Evolutionary conservation across 2,113 vertebrate species (phyloP).

Genomic region (Epinephelus fuscoguttatus): DNA sequence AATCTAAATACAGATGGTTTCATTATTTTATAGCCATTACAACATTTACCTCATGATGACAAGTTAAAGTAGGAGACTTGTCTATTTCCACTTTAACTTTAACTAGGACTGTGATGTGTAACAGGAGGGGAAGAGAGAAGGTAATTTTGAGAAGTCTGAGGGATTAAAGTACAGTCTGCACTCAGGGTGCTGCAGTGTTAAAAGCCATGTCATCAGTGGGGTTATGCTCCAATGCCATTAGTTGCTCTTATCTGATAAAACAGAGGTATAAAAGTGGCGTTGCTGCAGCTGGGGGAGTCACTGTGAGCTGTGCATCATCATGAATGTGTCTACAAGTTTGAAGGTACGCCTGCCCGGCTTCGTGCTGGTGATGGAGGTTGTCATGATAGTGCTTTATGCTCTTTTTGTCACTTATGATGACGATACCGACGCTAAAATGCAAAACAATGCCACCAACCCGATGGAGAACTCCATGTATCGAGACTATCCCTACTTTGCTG

Average conservation of each 20-base stretch:
- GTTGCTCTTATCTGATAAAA: slow-evolving; percentile 70
- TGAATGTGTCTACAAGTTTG: slow-evolving; percentile 65
- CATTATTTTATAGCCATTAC: no score
- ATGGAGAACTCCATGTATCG: slow-evolving; percentile 77
- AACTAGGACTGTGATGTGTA: not conserved
- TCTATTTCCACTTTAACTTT: not conserved
- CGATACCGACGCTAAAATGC: slow-evolving; percentile 55
- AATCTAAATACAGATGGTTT: no score
- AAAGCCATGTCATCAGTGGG: slow-evolving; percentile 1
- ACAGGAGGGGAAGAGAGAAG: not conserved
- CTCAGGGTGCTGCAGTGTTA: slow-evolving; percentile 18
- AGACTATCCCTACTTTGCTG: slow-evolving; percentile 87
- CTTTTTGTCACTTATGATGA: slow-evolving; percentile 85
- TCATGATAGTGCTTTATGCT: slow-evolving; percentile 81
- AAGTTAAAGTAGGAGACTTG: no score
- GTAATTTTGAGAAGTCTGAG: slow-evolving; percentile 10
- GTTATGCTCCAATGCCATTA: slow-evolving; percentile 34
- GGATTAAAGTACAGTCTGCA: slow-evolving; percentile 61
- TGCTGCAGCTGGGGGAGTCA: slow-evolving; percentile 52
- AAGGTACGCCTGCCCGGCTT: slow-evolving; percentile 78
- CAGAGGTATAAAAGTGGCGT: slow-evolving; percentile 54
- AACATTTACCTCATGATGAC: no score
- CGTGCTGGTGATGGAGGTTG: slow-evolving; percentile 80
- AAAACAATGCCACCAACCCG: slow-evolving; percentile 65
- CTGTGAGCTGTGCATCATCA: slow-evolving; percentile 41